A percentile compares a stretch with the other conserved stretches of the same genome.
Conservation (phyloP, 2,888 invertebrate species). For the Peribatodes rhomboidaria region DNA sequence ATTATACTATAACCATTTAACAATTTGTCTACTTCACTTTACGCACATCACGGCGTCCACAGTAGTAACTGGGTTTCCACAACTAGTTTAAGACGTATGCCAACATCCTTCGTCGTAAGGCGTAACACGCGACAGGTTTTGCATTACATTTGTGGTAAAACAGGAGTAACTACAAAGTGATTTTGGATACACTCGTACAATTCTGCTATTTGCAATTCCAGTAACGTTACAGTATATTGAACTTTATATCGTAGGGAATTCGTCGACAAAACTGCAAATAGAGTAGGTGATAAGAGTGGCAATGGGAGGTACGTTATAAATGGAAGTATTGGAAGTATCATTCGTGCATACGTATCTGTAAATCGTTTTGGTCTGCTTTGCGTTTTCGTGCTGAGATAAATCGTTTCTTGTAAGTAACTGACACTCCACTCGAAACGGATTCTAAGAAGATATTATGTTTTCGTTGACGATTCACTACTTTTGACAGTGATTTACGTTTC, state of each 20-base stretch:
- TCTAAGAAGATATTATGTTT: constrained; percentile 1
- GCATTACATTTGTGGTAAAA: background rate
- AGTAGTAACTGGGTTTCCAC: background rate
- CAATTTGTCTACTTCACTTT: background rate
- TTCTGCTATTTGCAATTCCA: background rate
- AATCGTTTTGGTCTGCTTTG: constrained; percentile 18
- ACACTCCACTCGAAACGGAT: constrained; percentile 14
- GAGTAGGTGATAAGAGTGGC: background rate
- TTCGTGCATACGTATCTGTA: constrained; percentile 1
- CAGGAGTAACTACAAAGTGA: background rate
- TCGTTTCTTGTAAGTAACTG: constrained; percentile 21
- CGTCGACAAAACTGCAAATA: background rate
- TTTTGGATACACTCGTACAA: background rate
- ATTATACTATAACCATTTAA: background rate
- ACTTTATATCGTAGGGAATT: background rate
- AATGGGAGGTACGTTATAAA: background rate
- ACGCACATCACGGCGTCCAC: background rate
- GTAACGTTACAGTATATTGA: no score
- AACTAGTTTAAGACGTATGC: no score
- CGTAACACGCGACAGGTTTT: background rate
- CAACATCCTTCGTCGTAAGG: no score
- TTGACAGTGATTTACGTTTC: background rate
- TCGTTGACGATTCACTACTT: constrained; percentile 1
- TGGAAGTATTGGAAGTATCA: no score
- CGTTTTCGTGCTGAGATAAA: constrained; percentile 13